These are phyloP conservation scores for Umimayanthus chanpuru DNA, from an alignment of 92 coral and sea anemone species.

Conservation along the genomic window DNA sequence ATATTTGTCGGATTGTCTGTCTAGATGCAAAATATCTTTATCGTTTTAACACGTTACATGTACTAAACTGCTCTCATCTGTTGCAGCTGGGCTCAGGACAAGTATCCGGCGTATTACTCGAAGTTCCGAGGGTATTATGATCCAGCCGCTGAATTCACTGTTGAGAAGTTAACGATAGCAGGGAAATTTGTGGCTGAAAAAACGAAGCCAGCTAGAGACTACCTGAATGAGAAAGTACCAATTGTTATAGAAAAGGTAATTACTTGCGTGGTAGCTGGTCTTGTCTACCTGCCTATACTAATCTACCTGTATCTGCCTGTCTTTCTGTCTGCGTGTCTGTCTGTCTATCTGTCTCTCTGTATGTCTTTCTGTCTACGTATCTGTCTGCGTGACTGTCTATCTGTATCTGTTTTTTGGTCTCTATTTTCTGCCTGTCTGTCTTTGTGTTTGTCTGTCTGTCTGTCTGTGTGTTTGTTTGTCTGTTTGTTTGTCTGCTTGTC, in stretches of 20 bases:
- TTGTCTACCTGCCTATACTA: not conserved
- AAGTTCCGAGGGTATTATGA: slow-evolving; percentile 82
- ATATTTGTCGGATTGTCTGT: no score
- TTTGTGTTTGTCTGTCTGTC: no score
- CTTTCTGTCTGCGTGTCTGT: no score
- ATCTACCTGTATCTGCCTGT: not conserved
- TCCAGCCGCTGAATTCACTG: slow-evolving; percentile 79
- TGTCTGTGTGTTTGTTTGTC: no score
- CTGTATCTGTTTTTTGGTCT: no score
- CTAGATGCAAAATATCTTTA: no score
- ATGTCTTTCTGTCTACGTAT: no score
- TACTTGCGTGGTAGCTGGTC: not conserved
- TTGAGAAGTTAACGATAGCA: slow-evolving; percentile 74
- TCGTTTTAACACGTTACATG: not conserved
- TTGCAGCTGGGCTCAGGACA: slow-evolving; percentile 83
- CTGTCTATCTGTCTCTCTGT: no score
- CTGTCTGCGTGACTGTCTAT: no score
- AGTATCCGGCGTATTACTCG: slow-evolving; percentile 86
- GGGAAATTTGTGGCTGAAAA: slow-evolving; percentile 73
- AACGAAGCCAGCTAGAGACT: slow-evolving; percentile 90
- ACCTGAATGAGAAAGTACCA: slow-evolving; percentile 86
- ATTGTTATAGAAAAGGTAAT: slow-evolving; percentile 91
- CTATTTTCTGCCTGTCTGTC: no score
- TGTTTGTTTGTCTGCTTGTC: no score
- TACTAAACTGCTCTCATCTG: not conserved